Conservation (phyloP, 2,113 vertebrate species). For the Platichthys flesus region DNA sequence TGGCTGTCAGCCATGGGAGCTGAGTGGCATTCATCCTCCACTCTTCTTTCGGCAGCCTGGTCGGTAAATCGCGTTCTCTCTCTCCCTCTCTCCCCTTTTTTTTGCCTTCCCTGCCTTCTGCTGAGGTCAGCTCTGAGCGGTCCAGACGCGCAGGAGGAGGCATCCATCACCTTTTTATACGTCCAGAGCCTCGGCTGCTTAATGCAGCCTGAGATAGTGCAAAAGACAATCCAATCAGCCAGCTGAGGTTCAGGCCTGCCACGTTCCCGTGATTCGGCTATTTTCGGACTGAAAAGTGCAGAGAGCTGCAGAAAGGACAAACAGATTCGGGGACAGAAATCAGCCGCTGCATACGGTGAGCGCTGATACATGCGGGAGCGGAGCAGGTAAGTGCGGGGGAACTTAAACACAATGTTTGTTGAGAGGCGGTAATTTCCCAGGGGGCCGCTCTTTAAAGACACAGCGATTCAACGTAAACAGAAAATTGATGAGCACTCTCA, state of each 20-base stretch:
- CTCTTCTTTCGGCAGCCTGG: constrained; percentile 26
- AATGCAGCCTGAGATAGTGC: constrained; percentile 65
- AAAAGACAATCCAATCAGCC: constrained; percentile 71
- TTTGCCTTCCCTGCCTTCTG: constrained; percentile 51
- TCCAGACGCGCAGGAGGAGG: constrained; percentile 54
- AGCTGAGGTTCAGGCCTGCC: constrained; percentile 59
- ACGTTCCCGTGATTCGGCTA: constrained; percentile 49
- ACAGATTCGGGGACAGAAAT: constrained; percentile 5
- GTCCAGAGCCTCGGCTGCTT: constrained; percentile 51
- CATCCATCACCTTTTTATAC: constrained; percentile 75
- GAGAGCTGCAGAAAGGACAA: constrained; percentile 41
- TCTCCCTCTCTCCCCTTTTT: constrained; percentile 1
- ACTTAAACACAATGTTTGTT: too few species aligned
- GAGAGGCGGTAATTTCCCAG: constrained; percentile 53
- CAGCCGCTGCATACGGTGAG: background rate
- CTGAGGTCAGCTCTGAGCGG: constrained; percentile 68
- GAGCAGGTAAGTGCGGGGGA: constrained; percentile 29
- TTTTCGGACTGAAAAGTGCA: constrained; percentile 55
- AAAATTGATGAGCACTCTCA: constrained; percentile 47
- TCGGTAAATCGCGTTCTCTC: constrained; percentile 63
- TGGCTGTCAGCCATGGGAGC: constrained; percentile 41
- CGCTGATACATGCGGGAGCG: constrained; percentile 28
- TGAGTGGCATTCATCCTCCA: constrained; percentile 57
- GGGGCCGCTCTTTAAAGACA: constrained; percentile 33
- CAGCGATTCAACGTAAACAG: constrained; percentile 36